Conservation (phyloP, 2,888 invertebrate species). For the Nebria salina region DNA sequence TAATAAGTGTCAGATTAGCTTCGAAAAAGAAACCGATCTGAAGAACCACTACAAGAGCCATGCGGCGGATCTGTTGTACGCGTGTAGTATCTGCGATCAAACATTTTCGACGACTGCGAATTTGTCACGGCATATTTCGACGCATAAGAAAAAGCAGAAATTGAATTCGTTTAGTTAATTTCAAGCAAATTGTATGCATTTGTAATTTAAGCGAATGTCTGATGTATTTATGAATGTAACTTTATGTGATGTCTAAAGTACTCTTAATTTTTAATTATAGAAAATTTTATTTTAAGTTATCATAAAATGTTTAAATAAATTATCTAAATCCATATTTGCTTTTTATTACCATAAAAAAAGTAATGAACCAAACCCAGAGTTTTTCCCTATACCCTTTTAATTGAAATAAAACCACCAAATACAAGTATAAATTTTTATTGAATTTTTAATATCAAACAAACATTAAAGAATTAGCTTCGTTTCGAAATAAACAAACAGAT, state of each 20-base stretch:
- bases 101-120: slow-evolving; percentile 26
- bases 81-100: slow-evolving; percentile 37
- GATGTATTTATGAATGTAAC: background rate
- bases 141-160: slow-evolving; percentile 29
- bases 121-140: slow-evolving; percentile 30
- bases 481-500: no score
- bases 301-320: background rate
- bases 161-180: slow-evolving; percentile 24
- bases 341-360: no score
- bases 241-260: background rate
- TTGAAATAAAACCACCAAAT: no score
- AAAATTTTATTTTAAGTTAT: background rate
- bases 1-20: slow-evolving; percentile 24
- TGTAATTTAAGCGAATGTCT: background rate
- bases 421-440: no score
- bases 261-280: slow-evolving; percentile 4
- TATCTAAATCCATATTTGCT: background rate
- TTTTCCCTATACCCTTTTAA: no score
- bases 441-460: no score
- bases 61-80: slow-evolving; percentile 21
- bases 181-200: background rate
- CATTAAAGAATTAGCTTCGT: no score
- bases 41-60: slow-evolving; percentile 36
- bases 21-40: slow-evolving; percentile 19
- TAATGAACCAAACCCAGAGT: no score